Conservation (phyloP, 1,140 invertebrate genomes). For the Papilio glaucus region DNA sequence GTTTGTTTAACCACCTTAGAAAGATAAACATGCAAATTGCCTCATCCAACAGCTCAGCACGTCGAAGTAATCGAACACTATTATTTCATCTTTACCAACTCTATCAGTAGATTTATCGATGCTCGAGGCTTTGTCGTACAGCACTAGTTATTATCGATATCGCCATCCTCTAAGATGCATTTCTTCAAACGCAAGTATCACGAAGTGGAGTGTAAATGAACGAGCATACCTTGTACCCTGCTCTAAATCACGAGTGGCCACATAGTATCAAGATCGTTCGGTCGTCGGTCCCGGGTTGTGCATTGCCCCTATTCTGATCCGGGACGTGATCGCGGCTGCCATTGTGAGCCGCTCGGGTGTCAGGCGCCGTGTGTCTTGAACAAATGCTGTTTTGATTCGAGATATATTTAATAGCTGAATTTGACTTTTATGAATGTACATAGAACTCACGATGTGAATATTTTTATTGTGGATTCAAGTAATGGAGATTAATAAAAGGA, state of each 20-base stretch:
- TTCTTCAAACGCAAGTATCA: constrained; percentile 61
- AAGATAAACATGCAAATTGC: constrained; percentile 31
- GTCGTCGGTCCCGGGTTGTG: constrained; percentile 55
- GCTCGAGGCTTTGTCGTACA: constrained; percentile 43
- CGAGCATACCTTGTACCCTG: constrained; percentile 70
- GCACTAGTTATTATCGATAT: constrained; percentile 54
- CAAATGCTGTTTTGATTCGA: constrained; percentile 34
- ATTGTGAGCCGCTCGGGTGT: constrained; percentile 49
- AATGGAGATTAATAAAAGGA: background rate
- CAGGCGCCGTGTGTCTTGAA: constrained; percentile 31
- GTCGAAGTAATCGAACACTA: constrained; percentile 17
- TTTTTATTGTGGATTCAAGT: constrained; percentile 4
- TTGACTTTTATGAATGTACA: constrained; percentile 20
- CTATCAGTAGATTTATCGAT: constrained; percentile 39
- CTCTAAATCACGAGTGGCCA: constrained; percentile 73
- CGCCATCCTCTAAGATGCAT: constrained; percentile 47
- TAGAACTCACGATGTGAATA: background rate
- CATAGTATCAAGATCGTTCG: constrained; percentile 70
- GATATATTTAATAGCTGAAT: constrained; percentile 34
- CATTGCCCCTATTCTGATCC: constrained; percentile 54
- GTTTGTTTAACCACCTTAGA: constrained; percentile 36
- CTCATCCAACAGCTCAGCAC: constrained; percentile 9
- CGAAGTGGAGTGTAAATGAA: constrained; percentile 69
- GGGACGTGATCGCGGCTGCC: constrained; percentile 48
- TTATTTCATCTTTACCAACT: constrained; percentile 39